These are phyloP conservation scores for Latrodectus geometricus DNA, from an alignment of 1,140 invertebrate species.

Conservation along the genomic window DNA sequence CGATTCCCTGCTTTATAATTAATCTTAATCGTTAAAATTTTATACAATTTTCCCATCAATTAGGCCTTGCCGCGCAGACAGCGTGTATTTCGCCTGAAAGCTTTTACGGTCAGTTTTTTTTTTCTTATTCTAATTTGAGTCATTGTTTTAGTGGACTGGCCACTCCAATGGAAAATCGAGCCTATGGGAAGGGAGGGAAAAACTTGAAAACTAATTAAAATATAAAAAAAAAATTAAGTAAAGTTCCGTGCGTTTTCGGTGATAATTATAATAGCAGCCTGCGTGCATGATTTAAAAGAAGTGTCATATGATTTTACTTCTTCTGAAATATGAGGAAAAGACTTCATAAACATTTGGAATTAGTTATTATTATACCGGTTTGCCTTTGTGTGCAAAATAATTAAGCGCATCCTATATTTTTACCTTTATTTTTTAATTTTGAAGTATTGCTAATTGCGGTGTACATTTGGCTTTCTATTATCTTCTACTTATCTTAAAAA, in stretches of 20 bases:
- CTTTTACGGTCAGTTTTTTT: conserved; percentile 31
- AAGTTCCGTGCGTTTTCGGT: not conserved
- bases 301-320: conserved; percentile 27
- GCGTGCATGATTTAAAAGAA: conserved; percentile 21
- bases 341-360: not conserved
- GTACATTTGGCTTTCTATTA: not conserved
- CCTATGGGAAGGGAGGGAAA: not conserved
- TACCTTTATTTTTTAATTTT: too few relatives aligned
- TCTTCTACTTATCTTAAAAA: not conserved
- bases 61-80: conserved; percentile 51
- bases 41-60: conserved; percentile 59
- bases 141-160: conserved; percentile 27
- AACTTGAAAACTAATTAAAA: conserved; percentile 8
- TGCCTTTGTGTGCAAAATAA: conserved; percentile 32
- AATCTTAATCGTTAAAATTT: conserved; percentile 61
- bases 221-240: not conserved
- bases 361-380: conserved; percentile 17
- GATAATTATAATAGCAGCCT: conserved; percentile 12
- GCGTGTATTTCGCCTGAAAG: conserved; percentile 51
- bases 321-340: not conserved
- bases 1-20: conserved; percentile 35
- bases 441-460: too few relatives aligned
- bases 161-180: not conserved
- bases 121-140: conserved; percentile 53
- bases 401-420: conserved; percentile 17